phyloP scores from a whole-genome alignment of 2,888 invertebrate species.

The Tricholauxania praeusta region DNA sequence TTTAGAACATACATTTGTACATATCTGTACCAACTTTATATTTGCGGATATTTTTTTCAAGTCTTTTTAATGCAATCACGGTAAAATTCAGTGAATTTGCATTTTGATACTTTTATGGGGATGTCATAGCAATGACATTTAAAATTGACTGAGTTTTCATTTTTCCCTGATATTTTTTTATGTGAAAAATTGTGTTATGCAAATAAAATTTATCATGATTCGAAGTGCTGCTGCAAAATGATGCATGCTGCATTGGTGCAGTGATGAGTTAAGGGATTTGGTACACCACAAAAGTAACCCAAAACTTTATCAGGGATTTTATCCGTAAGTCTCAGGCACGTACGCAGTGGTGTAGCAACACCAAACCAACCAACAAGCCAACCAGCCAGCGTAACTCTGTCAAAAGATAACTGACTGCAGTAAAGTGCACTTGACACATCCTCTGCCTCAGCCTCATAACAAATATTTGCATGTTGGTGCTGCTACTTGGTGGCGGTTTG shows the following conservation, averaged over 20 bases:
- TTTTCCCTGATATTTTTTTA: background rate
- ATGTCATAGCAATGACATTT: constrained; percentile 9
- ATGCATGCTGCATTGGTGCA: background rate
- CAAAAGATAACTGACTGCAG: constrained; percentile 8
- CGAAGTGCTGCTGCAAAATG: constrained; percentile 1
- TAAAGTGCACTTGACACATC: constrained; percentile 28
- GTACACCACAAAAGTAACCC: no score
- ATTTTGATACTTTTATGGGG: constrained; percentile 16
- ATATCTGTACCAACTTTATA: background rate
- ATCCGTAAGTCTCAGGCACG: no score
- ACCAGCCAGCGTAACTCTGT: background rate
- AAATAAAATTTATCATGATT: constrained; percentile 17
- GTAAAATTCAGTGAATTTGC: constrained; percentile 6
- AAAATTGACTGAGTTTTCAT: background rate
- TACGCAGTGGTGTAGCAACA: background rate
- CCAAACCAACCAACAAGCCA: constrained; percentile 4
- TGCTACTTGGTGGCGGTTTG: background rate
- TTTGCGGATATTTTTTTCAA: background rate
- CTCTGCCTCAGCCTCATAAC: constrained; percentile 11
- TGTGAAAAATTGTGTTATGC: background rate
- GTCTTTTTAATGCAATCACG: constrained; percentile 1
- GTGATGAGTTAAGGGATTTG: no score
- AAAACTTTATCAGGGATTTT: no score
- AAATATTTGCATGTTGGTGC: constrained; percentile 33
- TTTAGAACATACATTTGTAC: no score